Base-by-base conservation (phyloP, 2,113 vertebrate genomes). In the Trematocara macrostoma region DNA sequence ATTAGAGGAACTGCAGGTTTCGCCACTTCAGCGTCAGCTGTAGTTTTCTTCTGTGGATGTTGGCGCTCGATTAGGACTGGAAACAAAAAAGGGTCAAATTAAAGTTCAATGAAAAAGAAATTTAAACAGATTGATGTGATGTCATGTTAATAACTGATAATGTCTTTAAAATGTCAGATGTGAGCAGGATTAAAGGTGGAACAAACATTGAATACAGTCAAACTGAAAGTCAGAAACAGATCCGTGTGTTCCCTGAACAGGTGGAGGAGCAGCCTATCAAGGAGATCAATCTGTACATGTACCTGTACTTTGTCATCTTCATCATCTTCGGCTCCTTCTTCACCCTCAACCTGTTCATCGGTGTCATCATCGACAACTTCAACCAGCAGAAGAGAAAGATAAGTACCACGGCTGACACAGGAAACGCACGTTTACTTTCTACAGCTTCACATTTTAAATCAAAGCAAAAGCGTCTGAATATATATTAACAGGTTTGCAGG, bases 351-450 rank as follows among this genome's bases (percentile, higher is more conserved):
- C 97, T 99, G 79, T 99, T 99, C 95, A 99, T 99, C 4, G 98
- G 98, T 64, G 98, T 99, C 93, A 99, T 99, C 96, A 99, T 99
- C 35, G 98, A 99, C 92, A 99, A 99, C 94, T 99, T 99, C 92
- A 99, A 99, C 96, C 98, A 99, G 79, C 98, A 99, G 95, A 99
- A 99, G 93, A 96, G 98, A 96, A 99, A 99, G 98, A 99, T 99
- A 96, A 95, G 98, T 97, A 95, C 18, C 71, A 53, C 34, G 11
- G 11, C 29, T 10, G 3, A 26, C 15, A 15, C 11, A 29, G 67
- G 8, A 71, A 26, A 26, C 40, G 1, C 67, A 23, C 2, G 2
- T 10, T 71, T 71, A 71, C 67, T 10, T 45, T 34, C 0, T 6
- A 4, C 8, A 71, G 12, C 20, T 47, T 10, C 2, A 0, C 0